A percentile compares a stretch with the other conserved stretches of the same genome.
Conservation (phyloP, 1,140 invertebrate species). For the Homarus americanus region DNA sequence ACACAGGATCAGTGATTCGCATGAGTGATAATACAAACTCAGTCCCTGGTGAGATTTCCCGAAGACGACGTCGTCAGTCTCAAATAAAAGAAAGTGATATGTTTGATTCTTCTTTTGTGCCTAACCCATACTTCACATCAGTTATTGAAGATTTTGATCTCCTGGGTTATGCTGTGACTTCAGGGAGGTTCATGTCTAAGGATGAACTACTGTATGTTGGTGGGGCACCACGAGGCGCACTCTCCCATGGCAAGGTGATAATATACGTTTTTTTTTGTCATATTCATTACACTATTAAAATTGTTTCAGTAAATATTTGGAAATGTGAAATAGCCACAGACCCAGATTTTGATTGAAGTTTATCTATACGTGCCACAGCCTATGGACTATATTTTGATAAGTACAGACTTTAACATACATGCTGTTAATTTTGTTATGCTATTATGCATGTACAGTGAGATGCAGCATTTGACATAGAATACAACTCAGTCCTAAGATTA, state of each 20-base stretch:
- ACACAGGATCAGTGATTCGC: constrained; percentile 41
- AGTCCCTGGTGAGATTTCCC: neutral
- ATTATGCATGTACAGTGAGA: too few relatives aligned
- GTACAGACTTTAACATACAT: too few relatives aligned
- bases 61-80: neutral
- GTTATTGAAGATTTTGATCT: constrained; percentile 75
- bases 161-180: constrained; percentile 79
- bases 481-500: too few relatives aligned
- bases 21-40: neutral
- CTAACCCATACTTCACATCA: constrained; percentile 68
- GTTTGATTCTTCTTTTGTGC: constrained; percentile 53
- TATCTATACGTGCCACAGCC: too few relatives aligned
- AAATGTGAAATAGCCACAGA: too few relatives aligned
- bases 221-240: constrained; percentile 80
- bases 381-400: too few relatives aligned
- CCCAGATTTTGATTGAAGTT: too few relatives aligned
- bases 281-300: too few relatives aligned
- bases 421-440: too few relatives aligned
- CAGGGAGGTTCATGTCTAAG: constrained; percentile 79
- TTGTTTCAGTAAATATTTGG: too few relatives aligned
- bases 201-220: constrained; percentile 79
- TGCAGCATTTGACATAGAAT: too few relatives aligned
- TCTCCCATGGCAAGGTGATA: constrained; percentile 78
- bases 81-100: neutral
- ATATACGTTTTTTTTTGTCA: too few relatives aligned